Evolutionary conservation across 2,888 invertebrate species (phyloP).

Genomic region (Dichetophora obliterata): DNA sequence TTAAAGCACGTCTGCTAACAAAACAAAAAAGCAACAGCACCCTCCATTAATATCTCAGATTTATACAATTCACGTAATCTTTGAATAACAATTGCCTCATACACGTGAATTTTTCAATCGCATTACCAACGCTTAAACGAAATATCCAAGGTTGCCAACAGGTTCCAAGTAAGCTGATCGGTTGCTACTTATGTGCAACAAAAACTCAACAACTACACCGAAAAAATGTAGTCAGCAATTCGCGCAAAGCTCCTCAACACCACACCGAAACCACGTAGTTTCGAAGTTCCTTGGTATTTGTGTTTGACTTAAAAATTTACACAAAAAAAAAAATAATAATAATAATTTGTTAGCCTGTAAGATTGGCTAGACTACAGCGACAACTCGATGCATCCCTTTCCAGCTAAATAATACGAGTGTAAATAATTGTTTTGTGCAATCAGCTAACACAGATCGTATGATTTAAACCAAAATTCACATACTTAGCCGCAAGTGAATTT

Average conservation of each 20-base stretch:
- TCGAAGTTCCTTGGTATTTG: neutral
- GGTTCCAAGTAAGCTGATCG: conserved; percentile 42
- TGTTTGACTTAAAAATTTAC: neutral
- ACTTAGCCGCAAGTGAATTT: neutral
- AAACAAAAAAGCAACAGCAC: neutral
- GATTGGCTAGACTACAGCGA: neutral
- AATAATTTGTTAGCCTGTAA: neutral
- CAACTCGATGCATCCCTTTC: neutral
- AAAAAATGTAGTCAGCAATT: conserved; percentile 5
- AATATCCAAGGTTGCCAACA: conserved; percentile 51
- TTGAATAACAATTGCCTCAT: conserved; percentile 33
- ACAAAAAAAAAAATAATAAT: neutral
- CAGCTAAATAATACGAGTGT: neutral
- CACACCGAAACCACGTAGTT: neutral
- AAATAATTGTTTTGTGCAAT: no score
- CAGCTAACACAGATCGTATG: neutral
- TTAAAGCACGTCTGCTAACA: neutral
- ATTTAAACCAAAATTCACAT: neutral
- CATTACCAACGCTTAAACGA: conserved; percentile 34
- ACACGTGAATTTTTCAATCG: conserved; percentile 40
- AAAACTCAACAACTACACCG: conserved; percentile 6
- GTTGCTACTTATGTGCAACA: conserved; percentile 11
- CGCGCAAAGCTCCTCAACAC: neutral
- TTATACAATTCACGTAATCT: conserved; percentile 33
- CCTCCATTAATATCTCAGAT: neutral